These are phyloP conservation scores for Metaphire vulgaris DNA, from an alignment of 1,140 invertebrate species.

Conservation along the genomic window DNA sequence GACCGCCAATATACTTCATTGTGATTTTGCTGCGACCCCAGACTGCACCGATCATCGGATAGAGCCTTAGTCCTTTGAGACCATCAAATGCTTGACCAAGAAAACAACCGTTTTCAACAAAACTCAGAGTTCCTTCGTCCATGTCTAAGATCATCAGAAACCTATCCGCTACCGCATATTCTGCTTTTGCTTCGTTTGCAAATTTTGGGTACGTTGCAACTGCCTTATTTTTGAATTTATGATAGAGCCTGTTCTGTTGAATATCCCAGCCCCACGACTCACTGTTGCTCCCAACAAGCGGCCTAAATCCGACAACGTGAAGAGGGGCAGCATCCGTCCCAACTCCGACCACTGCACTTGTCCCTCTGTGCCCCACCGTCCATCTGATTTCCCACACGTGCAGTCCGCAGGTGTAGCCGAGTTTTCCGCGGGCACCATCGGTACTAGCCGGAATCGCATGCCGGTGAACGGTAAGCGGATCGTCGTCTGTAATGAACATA, in stretches of 20 bases:
- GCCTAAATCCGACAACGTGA: constrained; percentile 59
- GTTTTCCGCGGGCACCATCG: constrained; percentile 93
- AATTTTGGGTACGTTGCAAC: constrained; percentile 51
- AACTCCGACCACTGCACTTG: constrained; percentile 97
- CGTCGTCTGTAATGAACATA: constrained; percentile 98
- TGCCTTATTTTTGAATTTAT: constrained; percentile 73
- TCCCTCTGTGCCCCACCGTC: constrained; percentile 91
- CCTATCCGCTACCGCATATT: constrained; percentile 93
- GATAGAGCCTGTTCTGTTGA: constrained; percentile 89
- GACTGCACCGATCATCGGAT: constrained; percentile 96
- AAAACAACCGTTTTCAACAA: constrained; percentile 96
- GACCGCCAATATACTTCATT: constrained; percentile 94
- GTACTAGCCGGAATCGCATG: constrained; percentile 99
- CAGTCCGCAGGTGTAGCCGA: constrained; percentile 89
- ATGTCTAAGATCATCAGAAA: constrained; percentile 97
- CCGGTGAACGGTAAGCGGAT: constrained; percentile 94
- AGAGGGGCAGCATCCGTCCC: constrained; percentile 64
- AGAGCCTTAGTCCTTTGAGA: constrained; percentile 90
- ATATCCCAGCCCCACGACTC: constrained; percentile 99
- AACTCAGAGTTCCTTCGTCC: constrained; percentile 97
- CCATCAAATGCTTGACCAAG: constrained; percentile 93
- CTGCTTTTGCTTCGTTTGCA: constrained; percentile 58
- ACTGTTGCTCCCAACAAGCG: constrained; percentile 70
- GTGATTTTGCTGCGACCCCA: constrained; percentile 99
- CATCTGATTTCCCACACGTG: constrained; percentile 97